Evolutionary conservation across 23 tunicate genomes (phyloP), one percentile per base, ranked within the genome.

Genomic region (Oikopleura vanhoeffeni): DNA sequence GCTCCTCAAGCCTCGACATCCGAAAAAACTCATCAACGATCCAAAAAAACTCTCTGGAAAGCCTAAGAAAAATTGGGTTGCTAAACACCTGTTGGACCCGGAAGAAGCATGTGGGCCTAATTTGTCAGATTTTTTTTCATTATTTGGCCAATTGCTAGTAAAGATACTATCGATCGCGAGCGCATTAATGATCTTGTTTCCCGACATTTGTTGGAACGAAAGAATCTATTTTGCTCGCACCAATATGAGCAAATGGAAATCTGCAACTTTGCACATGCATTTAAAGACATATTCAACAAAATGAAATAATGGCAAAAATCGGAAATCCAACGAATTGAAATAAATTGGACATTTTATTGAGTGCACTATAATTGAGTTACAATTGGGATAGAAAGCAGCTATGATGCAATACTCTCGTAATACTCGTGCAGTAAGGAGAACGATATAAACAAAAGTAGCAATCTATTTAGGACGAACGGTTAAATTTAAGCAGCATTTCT

Each of bases 221-320:
- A 13, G 79, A 71, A 2, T 71, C 32, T 30, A 18, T 24, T 30
- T 33, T 71, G 27, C 79, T 71, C 2, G n/a, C 32, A 24, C 32
- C 79, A 71, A 24, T 71, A 71, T 71, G 79, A 71, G 38, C 38
- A 71, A 71, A 71, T 71, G 79, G 79, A 71, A 71, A 71, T 71
- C n/a, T 28, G 34, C 27, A 4, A 71, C 27, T 71, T 30, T 30
- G 35, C 4, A 3, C 2, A 71, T 2, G 36, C 18, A 49, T 8
- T n/a, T n/a, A n/a, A n/a, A n/a, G n/a, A n/a, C n/a, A n/a, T n/a
- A n/a, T n/a, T n/a, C n/a, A n/a, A n/a, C n/a, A n/a, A n/a, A n/a
- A 38, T 18, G 32, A 71, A 2, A 13, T 2, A 18, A 32, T 71
- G 79, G 79, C 79, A 71, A 30, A 71, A 71, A 71, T 13, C 27